Evolutionary conservation across 2,797 vertebrate species (phyloP).

Genomic region (Ptychadena robeensis): DNA sequence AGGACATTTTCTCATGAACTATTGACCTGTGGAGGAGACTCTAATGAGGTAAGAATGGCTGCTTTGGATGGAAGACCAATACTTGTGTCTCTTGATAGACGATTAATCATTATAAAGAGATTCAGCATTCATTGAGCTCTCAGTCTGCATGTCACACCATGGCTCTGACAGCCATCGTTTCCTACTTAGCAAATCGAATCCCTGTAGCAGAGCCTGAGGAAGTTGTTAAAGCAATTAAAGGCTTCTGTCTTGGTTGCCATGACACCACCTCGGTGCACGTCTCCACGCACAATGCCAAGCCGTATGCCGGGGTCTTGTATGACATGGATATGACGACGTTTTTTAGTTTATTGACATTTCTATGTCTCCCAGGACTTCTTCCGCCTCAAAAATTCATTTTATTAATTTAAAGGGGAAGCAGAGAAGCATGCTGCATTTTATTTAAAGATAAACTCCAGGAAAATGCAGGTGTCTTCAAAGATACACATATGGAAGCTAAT

Average conservation of each 20-base stretch:
- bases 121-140: slow-evolving; percentile 65
- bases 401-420: background rate
- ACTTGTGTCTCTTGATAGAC: slow-evolving; percentile 54
- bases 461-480: background rate
- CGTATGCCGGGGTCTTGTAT: slow-evolving; percentile 75
- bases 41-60: slow-evolving; percentile 9
- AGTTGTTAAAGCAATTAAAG: slow-evolving; percentile 84
- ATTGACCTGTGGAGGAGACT: slow-evolving; percentile 32
- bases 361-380: slow-evolving; percentile 2
- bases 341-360: slow-evolving; percentile 27
- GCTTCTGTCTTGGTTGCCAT: slow-evolving; percentile 81
- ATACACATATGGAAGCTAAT: background rate
- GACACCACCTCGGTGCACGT: slow-evolving; percentile 77
- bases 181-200: slow-evolving; percentile 74
- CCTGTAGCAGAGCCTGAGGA: slow-evolving; percentile 74
- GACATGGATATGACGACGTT: slow-evolving; percentile 65
- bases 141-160: slow-evolving; percentile 48
- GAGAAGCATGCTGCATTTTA: background rate
- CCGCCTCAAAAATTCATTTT: background rate
- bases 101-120: slow-evolving; percentile 66
- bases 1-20: slow-evolving; percentile 1
- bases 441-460: background rate
- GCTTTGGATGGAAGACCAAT: slow-evolving; percentile 5
- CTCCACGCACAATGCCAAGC: slow-evolving; percentile 80
- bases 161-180: slow-evolving; percentile 71